phyloP scores from a whole-genome alignment of 2,888 invertebrate genomes.

The Axea sp. region DNA sequence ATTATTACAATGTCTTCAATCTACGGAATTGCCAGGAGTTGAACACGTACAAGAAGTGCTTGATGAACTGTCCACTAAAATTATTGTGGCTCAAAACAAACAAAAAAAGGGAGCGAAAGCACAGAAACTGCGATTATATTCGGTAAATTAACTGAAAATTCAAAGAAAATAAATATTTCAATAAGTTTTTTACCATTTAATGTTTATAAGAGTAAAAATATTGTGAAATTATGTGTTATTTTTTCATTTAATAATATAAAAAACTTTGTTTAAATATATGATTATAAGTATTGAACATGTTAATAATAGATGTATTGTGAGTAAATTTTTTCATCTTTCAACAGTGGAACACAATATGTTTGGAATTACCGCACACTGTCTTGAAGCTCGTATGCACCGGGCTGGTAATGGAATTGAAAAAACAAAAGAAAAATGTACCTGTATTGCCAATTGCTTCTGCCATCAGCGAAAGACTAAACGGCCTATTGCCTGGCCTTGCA shows the following conservation, averaged over 20 bases:
- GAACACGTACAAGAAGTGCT: conserved; percentile 89
- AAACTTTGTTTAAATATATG: no score
- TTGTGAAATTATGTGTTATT: no score
- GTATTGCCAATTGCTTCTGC: conserved; percentile 94
- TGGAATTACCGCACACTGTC: conserved; percentile 89
- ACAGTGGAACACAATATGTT: conserved; percentile 95
- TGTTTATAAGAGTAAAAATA: no score
- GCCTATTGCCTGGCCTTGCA: conserved; percentile 83
- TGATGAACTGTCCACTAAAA: conserved; percentile 88
- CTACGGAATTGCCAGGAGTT: conserved; percentile 86
- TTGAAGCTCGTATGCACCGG: conserved; percentile 89
- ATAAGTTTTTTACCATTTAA: no score
- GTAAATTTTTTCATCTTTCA: conserved; percentile 5
- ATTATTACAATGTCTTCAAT: conserved; percentile 89
- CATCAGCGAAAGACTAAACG: conserved; percentile 91
- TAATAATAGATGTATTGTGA: no score
- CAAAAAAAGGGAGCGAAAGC: conserved; percentile 93
- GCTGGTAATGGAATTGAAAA: conserved; percentile 90
- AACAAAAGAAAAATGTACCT: conserved; percentile 90
- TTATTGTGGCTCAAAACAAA: conserved; percentile 85
- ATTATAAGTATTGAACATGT: no score
- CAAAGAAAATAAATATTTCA: conserved; percentile 1
- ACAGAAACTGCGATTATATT: conserved; percentile 85
- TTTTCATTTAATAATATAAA: no score
- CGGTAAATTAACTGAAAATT: conserved; percentile 46